A percentile compares a stretch with the other conserved stretches of the same genome.
Evolutionary conservation across 2,797 vertebrate genomes (phyloP).

Genomic region (Labeo calbasu): DNA sequence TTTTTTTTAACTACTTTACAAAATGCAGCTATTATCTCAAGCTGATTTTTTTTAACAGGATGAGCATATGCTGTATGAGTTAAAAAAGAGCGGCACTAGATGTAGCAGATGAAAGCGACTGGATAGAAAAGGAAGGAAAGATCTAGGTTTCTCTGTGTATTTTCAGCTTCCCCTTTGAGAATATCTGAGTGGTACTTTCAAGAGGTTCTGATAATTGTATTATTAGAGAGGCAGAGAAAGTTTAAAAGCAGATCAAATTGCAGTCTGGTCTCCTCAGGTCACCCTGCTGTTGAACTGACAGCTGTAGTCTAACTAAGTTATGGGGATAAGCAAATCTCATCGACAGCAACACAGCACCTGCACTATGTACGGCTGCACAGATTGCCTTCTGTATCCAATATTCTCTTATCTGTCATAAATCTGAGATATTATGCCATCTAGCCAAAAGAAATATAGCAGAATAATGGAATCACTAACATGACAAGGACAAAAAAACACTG

Average conservation of each 20-base stretch:
- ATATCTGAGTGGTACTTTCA: not conserved
- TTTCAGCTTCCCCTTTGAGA: conserved; percentile 39
- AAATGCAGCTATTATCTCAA: not conserved
- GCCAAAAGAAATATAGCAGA: not conserved
- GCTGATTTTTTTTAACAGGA: not conserved
- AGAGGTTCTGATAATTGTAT: conserved; percentile 28
- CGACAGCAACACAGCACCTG: not conserved
- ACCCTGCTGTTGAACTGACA: conserved; percentile 1
- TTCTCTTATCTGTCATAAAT: not conserved
- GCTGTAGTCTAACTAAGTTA: conserved; percentile 10
- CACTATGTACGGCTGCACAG: not conserved
- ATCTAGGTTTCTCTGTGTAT: conserved; percentile 37
- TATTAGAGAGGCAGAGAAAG: conserved; percentile 12
- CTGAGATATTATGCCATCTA: not conserved
- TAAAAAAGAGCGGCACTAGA: not conserved
- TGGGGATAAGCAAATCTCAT: not conserved
- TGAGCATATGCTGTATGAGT: not conserved
- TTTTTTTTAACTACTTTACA: no score
- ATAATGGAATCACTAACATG: not conserved
- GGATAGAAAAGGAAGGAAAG: not conserved
- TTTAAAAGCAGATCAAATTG: conserved; percentile 20
- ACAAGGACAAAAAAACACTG: not conserved
- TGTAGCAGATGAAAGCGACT: not conserved
- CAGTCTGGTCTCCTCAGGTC: conserved; percentile 9
- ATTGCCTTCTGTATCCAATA: conserved; percentile 3